Evolutionary conservation across 2,113 vertebrate genomes (phyloP).

Genomic region (Podarcis cretensis): DNA sequence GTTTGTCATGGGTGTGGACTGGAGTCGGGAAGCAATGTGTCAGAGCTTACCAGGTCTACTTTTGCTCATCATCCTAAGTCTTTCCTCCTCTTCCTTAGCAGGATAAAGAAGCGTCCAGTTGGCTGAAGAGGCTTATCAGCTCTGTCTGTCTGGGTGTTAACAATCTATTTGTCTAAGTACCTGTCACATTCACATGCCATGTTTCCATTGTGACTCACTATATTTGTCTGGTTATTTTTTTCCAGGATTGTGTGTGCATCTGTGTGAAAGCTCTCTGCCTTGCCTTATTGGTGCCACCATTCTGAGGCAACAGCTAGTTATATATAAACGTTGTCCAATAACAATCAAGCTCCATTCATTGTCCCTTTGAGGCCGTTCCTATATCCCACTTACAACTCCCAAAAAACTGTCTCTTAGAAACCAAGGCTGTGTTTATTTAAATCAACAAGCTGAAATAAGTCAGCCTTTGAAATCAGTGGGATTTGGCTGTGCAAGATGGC

Average conservation of each 20-base stretch:
- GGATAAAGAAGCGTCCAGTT: conserved; percentile 64
- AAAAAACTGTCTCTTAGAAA: neutral
- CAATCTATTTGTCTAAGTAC: conserved; percentile 69
- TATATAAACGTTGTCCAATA: neutral
- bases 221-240: conserved; percentile 31
- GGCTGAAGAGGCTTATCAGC: conserved; percentile 70
- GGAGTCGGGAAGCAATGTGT: neutral
- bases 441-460: neutral
- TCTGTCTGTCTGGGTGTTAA: conserved; percentile 70
- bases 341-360: neutral
- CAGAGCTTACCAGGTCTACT: neutral
- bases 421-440: neutral
- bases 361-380: neutral
- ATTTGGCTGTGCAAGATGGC: neutral
- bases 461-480: neutral
- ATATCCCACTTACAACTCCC: neutral
- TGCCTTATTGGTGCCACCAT: neutral
- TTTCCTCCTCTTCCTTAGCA: conserved; percentile 34
- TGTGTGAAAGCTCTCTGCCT: neutral
- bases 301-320: neutral
- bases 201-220: conserved; percentile 61
- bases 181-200: conserved; percentile 57
- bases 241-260: neutral
- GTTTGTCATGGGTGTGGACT: neutral
- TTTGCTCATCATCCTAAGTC: conserved; percentile 41